Conservation (phyloP, 2,797 vertebrate genomes). For the Vultur gryphus region DNA sequence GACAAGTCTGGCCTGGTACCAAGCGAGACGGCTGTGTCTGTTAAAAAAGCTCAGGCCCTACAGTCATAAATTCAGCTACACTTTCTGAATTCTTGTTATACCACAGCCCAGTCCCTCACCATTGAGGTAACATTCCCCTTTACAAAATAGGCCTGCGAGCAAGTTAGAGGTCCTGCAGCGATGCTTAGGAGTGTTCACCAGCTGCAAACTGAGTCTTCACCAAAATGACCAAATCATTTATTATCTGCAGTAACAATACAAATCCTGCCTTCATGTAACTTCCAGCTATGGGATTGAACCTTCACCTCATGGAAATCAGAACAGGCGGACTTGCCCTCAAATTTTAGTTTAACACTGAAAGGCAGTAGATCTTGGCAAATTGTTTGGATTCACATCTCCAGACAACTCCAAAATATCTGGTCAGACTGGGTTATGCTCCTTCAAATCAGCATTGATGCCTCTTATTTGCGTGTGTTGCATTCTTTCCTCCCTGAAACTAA, state of each 20-base stretch:
- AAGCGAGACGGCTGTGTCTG: not conserved
- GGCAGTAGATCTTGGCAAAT: not conserved
- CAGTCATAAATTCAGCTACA: not conserved
- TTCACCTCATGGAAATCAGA: not conserved
- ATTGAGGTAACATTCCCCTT: not conserved
- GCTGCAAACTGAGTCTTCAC: not conserved
- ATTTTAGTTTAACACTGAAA: not conserved
- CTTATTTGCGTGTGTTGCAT: not conserved
- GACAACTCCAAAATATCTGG: not conserved
- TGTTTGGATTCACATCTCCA: not conserved
- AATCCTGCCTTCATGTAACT: not conserved
- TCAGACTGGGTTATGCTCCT: not conserved
- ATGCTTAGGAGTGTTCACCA: not conserved
- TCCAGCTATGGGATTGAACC: not conserved
- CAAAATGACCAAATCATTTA: not conserved
- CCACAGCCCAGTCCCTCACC: not conserved
- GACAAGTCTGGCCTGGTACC: not conserved
- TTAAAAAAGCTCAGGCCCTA: not conserved
- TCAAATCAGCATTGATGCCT: not conserved
- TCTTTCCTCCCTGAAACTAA: not conserved
- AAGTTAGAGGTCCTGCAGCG: not conserved
- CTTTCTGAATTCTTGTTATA: not conserved
- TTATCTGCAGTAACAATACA: not conserved
- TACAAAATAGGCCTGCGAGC: not conserved
- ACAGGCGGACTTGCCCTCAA: not conserved